Percentiles rank a stretch among this genome's conserved stretches.
These are phyloP conservation scores for Bombus difficillimus DNA, from an alignment of 1,140 invertebrate genomes.

Conservation along the genomic window DNA sequence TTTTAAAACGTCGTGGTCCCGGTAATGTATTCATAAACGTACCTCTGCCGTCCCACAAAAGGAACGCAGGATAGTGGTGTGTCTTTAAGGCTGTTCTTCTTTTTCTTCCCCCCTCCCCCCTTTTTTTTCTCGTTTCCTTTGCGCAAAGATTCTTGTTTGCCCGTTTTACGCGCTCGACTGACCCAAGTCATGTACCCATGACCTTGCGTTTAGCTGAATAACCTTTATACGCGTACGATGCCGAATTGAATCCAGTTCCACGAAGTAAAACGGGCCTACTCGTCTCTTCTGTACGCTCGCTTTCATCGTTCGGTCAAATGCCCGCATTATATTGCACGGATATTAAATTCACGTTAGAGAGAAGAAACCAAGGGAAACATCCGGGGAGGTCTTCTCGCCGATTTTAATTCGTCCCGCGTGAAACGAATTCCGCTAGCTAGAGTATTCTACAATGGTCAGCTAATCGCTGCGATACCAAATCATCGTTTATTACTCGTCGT, in stretches of 20 bases:
- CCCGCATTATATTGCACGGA: constrained; percentile 47
- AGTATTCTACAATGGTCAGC: not conserved
- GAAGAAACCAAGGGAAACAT: constrained; percentile 8
- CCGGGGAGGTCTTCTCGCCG: constrained; percentile 23
- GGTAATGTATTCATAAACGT: constrained; percentile 20
- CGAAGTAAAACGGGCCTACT: constrained; percentile 35
- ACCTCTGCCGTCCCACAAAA: not conserved
- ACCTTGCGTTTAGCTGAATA: constrained; percentile 59
- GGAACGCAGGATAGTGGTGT: constrained; percentile 20
- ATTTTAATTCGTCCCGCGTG: constrained; percentile 8
- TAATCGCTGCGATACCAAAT: not conserved
- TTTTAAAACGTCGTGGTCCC: constrained; percentile 1
- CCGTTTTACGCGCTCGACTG: constrained; percentile 47
- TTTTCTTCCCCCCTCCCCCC: not conserved
- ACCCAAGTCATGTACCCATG: constrained; percentile 46
- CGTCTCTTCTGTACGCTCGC: constrained; percentile 23
- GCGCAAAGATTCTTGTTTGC: constrained; percentile 30
- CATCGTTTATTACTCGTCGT: not conserved
- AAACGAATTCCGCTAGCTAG: not conserved
- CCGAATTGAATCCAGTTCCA: constrained; percentile 58
- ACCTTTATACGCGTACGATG: constrained; percentile 43
- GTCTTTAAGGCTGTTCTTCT: constrained; percentile 1
- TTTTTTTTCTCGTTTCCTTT: not conserved
- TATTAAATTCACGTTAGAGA: constrained; percentile 49
- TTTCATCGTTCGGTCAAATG: constrained; percentile 44